Conservation (phyloP, 1,140 invertebrate species). For the Rhyzopertha dominica region DNA sequence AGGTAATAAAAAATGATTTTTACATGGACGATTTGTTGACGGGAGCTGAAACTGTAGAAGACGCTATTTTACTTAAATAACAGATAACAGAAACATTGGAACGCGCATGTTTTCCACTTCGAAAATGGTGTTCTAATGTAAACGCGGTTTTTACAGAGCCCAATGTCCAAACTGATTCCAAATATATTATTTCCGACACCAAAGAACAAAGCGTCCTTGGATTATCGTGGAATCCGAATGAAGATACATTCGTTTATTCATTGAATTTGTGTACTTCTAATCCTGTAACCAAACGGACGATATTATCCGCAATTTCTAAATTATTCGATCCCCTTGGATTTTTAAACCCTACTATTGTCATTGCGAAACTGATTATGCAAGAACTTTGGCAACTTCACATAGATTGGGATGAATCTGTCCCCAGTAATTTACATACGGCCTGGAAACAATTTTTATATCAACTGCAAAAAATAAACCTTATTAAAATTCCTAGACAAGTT, state of each 20-base stretch:
- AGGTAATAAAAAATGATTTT: constrained; percentile 37
- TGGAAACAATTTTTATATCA: constrained; percentile 22
- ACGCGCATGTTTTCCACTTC: constrained; percentile 20
- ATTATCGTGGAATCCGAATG: constrained; percentile 32
- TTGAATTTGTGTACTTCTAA: constrained; percentile 13
- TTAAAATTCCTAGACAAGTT: constrained; percentile 12
- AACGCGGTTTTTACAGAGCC: background rate
- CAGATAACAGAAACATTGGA: constrained; percentile 25
- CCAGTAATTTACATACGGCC: constrained; percentile 17
- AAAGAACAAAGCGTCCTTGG: constrained; percentile 38
- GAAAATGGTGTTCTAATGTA: constrained; percentile 30
- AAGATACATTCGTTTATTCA: constrained; percentile 35
- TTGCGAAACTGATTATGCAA: constrained; percentile 46
- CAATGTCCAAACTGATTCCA: background rate
- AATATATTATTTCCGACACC: constrained; percentile 6
- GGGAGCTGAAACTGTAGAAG: constrained; percentile 33
- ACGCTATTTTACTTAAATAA: constrained; percentile 21
- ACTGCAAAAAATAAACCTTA: constrained; percentile 13
- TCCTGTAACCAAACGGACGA: constrained; percentile 37
- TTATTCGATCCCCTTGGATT: constrained; percentile 49
- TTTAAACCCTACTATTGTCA: constrained; percentile 39
- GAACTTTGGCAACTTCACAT: constrained; percentile 40
- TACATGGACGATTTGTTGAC: constrained; percentile 48
- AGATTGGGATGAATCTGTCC: constrained; percentile 45
- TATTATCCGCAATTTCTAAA: constrained; percentile 38